Conservation (phyloP, 30 jellyfish, hydroid and myxozoan genomes). For the Aurelia aurita complex sp. Pacific region DNA sequence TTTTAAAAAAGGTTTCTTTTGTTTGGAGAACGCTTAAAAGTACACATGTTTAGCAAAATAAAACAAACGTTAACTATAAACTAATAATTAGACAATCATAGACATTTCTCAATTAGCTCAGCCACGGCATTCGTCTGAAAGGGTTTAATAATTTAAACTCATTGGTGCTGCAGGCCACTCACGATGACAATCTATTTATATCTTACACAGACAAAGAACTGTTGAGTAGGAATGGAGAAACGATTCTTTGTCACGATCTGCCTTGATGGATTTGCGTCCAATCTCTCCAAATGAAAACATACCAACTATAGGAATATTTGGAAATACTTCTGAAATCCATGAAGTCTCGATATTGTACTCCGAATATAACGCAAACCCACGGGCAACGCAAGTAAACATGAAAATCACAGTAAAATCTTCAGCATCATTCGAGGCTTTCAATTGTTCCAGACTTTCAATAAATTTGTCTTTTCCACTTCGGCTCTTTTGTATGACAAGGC, state of each 20-base stretch:
- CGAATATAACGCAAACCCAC: slow-evolving; percentile 40
- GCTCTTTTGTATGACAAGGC: slow-evolving; percentile 19
- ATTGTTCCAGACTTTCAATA: neutral
- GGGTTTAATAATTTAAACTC: too few relatives aligned
- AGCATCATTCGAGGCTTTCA: neutral
- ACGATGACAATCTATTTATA: neutral
- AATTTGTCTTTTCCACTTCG: neutral
- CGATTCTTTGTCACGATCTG: neutral
- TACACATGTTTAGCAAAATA: too few relatives aligned
- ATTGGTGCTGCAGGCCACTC: too few relatives aligned
- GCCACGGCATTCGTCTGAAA: too few relatives aligned
- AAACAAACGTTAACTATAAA: too few relatives aligned
- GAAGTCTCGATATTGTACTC: slow-evolving; percentile 53
- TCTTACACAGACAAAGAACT: slow-evolving; percentile 47
- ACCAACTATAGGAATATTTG: slow-evolving; percentile 48
- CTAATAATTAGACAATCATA: too few relatives aligned
- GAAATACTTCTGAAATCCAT: slow-evolving; percentile 57
- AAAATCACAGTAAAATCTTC: slow-evolving; percentile 12
- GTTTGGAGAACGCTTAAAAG: too few relatives aligned
- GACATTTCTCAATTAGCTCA: too few relatives aligned
- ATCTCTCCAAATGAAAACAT: slow-evolving; percentile 77
- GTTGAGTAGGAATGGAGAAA: slow-evolving; percentile 63
- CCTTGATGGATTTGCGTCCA: slow-evolving; percentile 18
- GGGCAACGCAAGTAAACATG: slow-evolving; percentile 69
- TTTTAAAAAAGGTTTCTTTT: too few relatives aligned